Percentiles rank a stretch among this genome's conserved stretches.
Evolutionary conservation across 2,113 vertebrate species (phyloP).

Genomic region (Gasterosteus nipponicus): DNA sequence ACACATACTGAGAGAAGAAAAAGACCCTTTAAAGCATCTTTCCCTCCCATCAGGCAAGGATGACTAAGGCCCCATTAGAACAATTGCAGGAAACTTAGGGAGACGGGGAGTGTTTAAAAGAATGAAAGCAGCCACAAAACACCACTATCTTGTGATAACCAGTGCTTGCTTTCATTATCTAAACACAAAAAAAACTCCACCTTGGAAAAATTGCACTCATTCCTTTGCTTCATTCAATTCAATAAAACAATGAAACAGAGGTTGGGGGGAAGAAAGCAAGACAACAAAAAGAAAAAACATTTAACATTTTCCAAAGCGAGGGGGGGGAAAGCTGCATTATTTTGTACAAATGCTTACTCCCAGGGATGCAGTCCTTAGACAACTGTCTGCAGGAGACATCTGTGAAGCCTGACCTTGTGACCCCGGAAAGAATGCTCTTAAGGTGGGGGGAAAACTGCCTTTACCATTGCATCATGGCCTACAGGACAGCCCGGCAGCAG

Average conservation of each 20-base stretch:
- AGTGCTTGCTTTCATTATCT: constrained; percentile 68
- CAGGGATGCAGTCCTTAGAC: constrained; percentile 89
- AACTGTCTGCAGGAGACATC: constrained; percentile 91
- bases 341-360: constrained; percentile 82
- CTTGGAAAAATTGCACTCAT: constrained; percentile 70
- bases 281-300: constrained; percentile 62
- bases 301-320: constrained; percentile 77
- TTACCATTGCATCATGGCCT: constrained; percentile 79
- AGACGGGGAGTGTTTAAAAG: constrained; percentile 78
- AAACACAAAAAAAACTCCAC: constrained; percentile 66
- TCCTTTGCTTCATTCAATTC: constrained; percentile 57
- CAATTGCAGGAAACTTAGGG: constrained; percentile 84
- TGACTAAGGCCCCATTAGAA: constrained; percentile 81
- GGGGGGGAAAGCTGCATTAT: constrained; percentile 82
- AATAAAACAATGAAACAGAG: constrained; percentile 65
- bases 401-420: constrained; percentile 90
- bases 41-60: constrained; percentile 76
- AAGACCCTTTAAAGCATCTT: constrained; percentile 75
- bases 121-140: constrained; percentile 75
- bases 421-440: constrained; percentile 91
- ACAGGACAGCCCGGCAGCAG: constrained; percentile 76
- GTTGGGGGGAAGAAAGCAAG: constrained; percentile 48
- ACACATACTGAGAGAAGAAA: constrained; percentile 55
- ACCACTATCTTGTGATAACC: constrained; percentile 76
- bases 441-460: constrained; percentile 82